phyloP scores from a whole-genome alignment of 92 coral and sea anemone genomes.

The Phenganax marumi region DNA sequence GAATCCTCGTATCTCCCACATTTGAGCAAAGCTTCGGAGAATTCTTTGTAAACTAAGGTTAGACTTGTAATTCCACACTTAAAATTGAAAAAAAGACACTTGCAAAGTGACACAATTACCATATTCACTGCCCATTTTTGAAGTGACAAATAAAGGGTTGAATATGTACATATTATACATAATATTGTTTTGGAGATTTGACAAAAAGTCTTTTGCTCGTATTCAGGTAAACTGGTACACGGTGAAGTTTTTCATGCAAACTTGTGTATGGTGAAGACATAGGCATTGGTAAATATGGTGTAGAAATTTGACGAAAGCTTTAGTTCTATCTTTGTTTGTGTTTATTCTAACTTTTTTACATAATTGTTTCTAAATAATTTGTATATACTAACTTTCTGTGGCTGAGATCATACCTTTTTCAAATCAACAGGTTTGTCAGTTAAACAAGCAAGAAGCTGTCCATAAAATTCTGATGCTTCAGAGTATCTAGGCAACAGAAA shows the following conservation, averaged over 20 bases:
- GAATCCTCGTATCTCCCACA: slow-evolving; percentile 67
- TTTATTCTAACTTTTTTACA: neutral
- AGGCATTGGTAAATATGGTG: too few relatives aligned
- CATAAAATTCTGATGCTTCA: slow-evolving; percentile 29
- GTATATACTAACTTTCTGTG: neutral
- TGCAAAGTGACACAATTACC: neutral
- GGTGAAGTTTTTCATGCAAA: too few relatives aligned
- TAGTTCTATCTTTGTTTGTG: neutral
- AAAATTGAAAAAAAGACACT: neutral
- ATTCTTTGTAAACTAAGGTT: slow-evolving; percentile 53
- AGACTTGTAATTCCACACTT: slow-evolving; percentile 47
- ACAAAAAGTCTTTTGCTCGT: too few relatives aligned
- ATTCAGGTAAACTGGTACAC: too few relatives aligned
- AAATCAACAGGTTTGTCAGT: slow-evolving; percentile 24
- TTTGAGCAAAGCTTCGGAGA: slow-evolving; percentile 64
- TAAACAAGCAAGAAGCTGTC: slow-evolving; percentile 1
- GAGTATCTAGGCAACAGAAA: neutral
- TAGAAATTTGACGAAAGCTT: too few relatives aligned
- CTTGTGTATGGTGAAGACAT: too few relatives aligned
- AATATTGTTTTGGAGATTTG: too few relatives aligned
- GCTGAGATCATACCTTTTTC: neutral
- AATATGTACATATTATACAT: too few relatives aligned
- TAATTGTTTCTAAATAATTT: neutral
- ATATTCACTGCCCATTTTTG: neutral
- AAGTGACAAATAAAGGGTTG: too few relatives aligned